These are phyloP conservation scores for Macrosteles quadrilineatus DNA, from an alignment of 1,140 invertebrate genomes.

Conservation along the genomic window DNA sequence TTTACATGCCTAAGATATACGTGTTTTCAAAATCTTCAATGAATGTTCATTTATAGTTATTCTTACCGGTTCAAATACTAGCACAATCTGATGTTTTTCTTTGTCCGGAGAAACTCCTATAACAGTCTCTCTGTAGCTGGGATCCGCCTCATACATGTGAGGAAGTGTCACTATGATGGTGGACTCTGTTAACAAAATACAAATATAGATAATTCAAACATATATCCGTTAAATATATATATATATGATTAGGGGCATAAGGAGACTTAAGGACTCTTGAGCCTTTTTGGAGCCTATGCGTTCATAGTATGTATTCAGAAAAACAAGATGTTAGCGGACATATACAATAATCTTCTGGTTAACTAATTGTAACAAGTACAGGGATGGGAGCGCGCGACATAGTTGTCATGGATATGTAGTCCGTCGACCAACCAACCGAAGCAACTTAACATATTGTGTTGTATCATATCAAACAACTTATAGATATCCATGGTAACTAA, in stretches of 20 bases:
- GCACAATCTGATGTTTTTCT: slow-evolving; percentile 53
- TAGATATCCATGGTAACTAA: too few relatives aligned
- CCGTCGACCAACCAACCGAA: too few relatives aligned
- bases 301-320: background rate
- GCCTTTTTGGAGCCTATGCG: background rate
- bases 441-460: too few relatives aligned
- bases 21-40: too few relatives aligned
- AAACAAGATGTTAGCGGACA: background rate
- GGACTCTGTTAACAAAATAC: slow-evolving; percentile 39
- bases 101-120: slow-evolving; percentile 53
- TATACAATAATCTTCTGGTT: background rate
- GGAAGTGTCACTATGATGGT: slow-evolving; percentile 53
- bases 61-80: slow-evolving; percentile 56
- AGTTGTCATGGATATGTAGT: too few relatives aligned
- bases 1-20: too few relatives aligned
- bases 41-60: background rate
- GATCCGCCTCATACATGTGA: slow-evolving; percentile 56
- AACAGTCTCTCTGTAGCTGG: slow-evolving; percentile 50
- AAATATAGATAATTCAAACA: background rate
- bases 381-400: too few relatives aligned
- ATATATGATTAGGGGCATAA: background rate
- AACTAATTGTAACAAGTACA: background rate
- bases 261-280: background rate
- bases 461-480: too few relatives aligned
- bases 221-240: background rate